Percentiles rank a stretch among this genome's conserved stretches.
phyloP scores from a whole-genome alignment of 2,113 vertebrate genomes.

The Corynorhinus townsendii region DNA sequence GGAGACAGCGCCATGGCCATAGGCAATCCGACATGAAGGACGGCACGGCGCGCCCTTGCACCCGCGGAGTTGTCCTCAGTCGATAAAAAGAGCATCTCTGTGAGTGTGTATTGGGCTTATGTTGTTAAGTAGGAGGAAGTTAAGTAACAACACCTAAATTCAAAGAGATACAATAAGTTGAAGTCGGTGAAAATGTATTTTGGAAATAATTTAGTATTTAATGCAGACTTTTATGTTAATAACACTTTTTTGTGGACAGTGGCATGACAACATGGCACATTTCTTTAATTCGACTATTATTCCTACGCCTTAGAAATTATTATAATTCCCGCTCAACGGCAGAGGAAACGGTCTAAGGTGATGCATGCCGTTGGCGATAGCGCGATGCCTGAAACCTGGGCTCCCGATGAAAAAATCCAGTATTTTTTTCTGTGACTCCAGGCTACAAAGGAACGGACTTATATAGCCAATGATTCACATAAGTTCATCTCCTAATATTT shows the following conservation, averaged over 20 bases:
- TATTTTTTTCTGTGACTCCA: background rate
- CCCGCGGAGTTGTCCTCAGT: background rate
- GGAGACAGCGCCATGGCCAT: background rate
- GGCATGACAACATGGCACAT: background rate
- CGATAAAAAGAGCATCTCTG: background rate
- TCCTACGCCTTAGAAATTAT: constrained; percentile 2
- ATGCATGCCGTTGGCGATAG: background rate
- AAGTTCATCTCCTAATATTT: background rate
- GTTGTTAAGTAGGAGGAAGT: background rate
- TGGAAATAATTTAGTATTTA: background rate
- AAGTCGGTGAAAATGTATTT: constrained; percentile 7
- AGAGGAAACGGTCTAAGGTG: constrained; percentile 1
- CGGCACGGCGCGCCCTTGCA: background rate
- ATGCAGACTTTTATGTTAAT: background rate
- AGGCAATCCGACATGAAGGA: background rate
- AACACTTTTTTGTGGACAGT: background rate
- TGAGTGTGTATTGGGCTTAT: constrained; percentile 8
- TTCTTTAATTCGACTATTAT: constrained; percentile 16
- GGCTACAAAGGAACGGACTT: background rate
- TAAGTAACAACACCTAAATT: background rate
- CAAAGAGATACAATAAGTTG: background rate
- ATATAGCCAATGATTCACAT: background rate
- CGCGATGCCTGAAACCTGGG: background rate
- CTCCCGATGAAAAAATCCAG: background rate
- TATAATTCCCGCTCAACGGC: background rate